Percentiles rank a stretch among this genome's conserved stretches.
phyloP scores from a whole-genome alignment of 2,113 vertebrate genomes.

The Camelus bactrianus region DNA sequence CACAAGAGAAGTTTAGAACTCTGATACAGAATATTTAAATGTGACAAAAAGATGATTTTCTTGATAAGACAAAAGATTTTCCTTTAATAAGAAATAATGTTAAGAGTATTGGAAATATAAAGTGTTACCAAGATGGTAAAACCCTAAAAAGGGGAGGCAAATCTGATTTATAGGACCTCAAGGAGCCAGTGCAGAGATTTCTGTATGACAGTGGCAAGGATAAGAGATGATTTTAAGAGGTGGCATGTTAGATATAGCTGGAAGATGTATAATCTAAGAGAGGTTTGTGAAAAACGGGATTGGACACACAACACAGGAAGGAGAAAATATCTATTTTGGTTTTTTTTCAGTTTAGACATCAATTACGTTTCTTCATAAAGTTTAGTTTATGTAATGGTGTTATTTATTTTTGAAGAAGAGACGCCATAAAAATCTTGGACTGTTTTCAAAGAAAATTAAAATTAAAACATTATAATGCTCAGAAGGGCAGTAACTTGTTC shows the following conservation, averaged over 20 bases:
- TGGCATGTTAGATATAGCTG: not conserved
- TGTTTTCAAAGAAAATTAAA: constrained; percentile 45
- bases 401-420: constrained; percentile 5
- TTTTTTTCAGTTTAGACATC: not conserved
- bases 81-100: not conserved
- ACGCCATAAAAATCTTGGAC: not conserved
- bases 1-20: not conserved
- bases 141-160: not conserved
- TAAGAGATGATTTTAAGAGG: not conserved
- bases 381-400: not conserved
- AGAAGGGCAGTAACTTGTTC: not conserved
- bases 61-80: not conserved
- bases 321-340: not conserved
- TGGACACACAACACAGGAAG: not conserved
- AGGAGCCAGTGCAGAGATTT: not conserved
- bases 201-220: not conserved
- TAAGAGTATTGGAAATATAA: not conserved
- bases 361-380: constrained; percentile 16
- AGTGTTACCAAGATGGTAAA: not conserved
- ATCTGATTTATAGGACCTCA: not conserved
- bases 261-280: not conserved
- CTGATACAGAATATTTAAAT: not conserved
- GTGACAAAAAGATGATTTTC: not conserved
- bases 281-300: not conserved
- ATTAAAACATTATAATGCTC: not conserved